Evolutionary conservation across 2,797 vertebrate genomes (phyloP), one percentile per base, ranked within the genome.

Genomic region (Parotocinclus haroldoi): DNA sequence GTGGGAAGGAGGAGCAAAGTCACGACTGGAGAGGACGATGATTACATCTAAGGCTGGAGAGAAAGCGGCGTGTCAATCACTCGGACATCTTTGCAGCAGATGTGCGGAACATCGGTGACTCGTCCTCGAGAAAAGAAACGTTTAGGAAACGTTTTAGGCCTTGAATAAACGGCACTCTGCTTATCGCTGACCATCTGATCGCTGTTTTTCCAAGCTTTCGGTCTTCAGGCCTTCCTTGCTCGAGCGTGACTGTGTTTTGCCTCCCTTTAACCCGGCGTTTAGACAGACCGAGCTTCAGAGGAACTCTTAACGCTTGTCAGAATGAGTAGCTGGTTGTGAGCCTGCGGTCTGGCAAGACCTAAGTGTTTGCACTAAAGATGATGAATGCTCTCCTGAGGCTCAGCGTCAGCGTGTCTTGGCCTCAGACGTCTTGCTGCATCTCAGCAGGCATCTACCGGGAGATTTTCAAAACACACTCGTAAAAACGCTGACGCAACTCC

Each of bases 41-140:
- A 68, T 73, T 71, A 63, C 53, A 17, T 44, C 52, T 63, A 16
- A 62, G 63, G 56, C 73, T 59, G 58, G 66, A 67, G 69, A 73
- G 63, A 59, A 58, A 75, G 52, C 71, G 38, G 73, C 72, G 69
- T 63, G 72, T 77, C 77, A 70, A 74, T 78, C 77, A 76, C 45
- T 9, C 36, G n/a, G 71, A 76, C 79, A 78, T 73, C 72, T 80
- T 82, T 80, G 69, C 59, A 71, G 42, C 79, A 79, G 74, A 80
- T 82, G 75, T 80, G 50, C 61, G 36, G 39, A 56, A 46, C 44
- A 18, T 18, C 9, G 39, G 39, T 71, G 74, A 75, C 66, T 65
- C 63, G 51, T 65, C 60, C 62, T 44, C 17, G 48, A 5, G 27
- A 67, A 61, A 48, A 40, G 12, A 51, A 68, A 73, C 55, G 57